Evolutionary conservation across 2,113 vertebrate genomes (phyloP).

Genomic region (Prunella fulvescens): DNA sequence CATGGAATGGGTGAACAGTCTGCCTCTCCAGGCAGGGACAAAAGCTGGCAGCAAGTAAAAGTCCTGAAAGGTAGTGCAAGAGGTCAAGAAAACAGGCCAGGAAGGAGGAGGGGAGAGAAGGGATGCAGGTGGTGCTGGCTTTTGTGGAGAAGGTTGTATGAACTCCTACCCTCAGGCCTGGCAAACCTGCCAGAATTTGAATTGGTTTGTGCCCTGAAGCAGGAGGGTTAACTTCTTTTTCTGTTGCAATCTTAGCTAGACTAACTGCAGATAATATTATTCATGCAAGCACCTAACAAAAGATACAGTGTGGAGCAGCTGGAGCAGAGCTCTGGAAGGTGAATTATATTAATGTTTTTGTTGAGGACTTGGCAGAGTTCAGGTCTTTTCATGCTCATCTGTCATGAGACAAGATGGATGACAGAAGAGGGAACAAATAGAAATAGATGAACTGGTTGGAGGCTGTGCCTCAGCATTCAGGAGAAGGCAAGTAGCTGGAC

Average conservation of each 20-base stretch:
- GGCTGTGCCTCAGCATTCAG: background rate
- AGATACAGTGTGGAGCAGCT: background rate
- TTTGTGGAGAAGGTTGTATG: background rate
- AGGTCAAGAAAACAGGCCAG: background rate
- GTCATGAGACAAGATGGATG: background rate
- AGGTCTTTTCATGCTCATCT: background rate
- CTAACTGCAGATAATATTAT: background rate
- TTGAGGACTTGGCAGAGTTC: background rate
- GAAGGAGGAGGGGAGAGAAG: background rate
- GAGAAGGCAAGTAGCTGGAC: background rate
- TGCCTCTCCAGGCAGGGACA: background rate
- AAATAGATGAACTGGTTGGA: background rate
- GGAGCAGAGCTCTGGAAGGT: slow-evolving; percentile 5
- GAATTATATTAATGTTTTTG: slow-evolving; percentile 23
- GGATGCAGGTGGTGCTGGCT: background rate
- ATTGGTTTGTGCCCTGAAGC: background rate
- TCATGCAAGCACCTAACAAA: slow-evolving; percentile 7
- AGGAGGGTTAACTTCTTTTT: background rate
- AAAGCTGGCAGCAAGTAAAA: background rate
- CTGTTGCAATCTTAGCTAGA: background rate
- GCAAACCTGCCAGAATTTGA: background rate
- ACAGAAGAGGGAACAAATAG: background rate
- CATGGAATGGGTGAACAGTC: background rate
- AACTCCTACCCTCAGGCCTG: background rate
- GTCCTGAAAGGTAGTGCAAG: background rate